Evolutionary conservation across 2,888 invertebrate species (phyloP), one percentile per base, ranked within the genome.

Genomic region (Pantelozetes paolii): DNA sequence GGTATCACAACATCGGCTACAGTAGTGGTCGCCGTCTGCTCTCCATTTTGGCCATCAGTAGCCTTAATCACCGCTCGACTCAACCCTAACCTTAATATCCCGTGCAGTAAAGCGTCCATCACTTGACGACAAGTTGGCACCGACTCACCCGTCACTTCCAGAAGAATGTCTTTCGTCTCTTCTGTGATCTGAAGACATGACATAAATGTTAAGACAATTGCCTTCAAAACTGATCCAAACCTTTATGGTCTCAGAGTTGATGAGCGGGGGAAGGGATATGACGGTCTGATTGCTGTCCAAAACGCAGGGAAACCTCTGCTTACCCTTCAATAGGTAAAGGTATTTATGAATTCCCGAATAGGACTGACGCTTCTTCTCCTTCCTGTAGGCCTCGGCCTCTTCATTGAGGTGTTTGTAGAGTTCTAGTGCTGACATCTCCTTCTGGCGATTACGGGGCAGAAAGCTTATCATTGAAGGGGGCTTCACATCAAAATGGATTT

Each of bases 241-340:
- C 86, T 92, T 92, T 1, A 90, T 89, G 76, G 86, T 83, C 72
- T 92, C 91, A 74, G 90, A 88, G 83, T 93, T 92, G 26, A 92
- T 92, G 78, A 93, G 89, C 0, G 93, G 92, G 15, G 92, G 92
- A 80, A 93, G 89, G 54, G 92, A 92, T 79, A 93, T 89, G 1
- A 91, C 89, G 11, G 76, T 77, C 76, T 85, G 85, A 1, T 86
- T 86, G 6, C 85, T 83, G 80, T 90, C 89, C 77, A 87, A 79
- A 54, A 92, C 81, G 79, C 89, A 91, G 0, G 92, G 89, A 81
- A 89, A 92, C 50, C 86, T 81, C 0, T 87, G 83, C 81, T 90
- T 89, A 50, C 89, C 90, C 81, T 90, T 89, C 76, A 93, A 82
- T 28, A 92, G 82, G 80, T 91, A 89, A 76, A 93, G 82, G 82